These are phyloP conservation scores for Dicyrtomina minuta DNA, from an alignment of 2,888 invertebrate genomes.

Conservation along the genomic window DNA sequence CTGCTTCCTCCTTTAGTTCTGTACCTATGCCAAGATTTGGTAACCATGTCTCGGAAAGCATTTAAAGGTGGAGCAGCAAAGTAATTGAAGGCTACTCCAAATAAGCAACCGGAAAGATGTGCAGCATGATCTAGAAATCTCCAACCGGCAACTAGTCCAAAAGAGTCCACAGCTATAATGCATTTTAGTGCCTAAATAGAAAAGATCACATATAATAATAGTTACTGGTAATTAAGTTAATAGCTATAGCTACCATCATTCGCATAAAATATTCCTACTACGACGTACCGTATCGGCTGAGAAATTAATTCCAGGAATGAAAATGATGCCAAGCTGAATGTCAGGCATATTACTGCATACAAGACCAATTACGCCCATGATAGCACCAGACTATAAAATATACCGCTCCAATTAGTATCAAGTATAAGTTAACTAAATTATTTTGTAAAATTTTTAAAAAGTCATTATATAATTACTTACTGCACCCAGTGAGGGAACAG, in stretches of 20 bases:
- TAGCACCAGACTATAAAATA: conserved; percentile 83
- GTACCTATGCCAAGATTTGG: conserved; percentile 47
- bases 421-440: no score
- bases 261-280: conserved; percentile 18
- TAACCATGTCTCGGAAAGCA: conserved; percentile 45
- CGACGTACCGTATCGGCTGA: conserved; percentile 77
- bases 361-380: conserved; percentile 84
- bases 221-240: no score
- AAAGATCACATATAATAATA: background rate
- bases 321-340: conserved; percentile 80
- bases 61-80: conserved; percentile 44
- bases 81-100: conserved; percentile 68
- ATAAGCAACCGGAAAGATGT: conserved; percentile 91
- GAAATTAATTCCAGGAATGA: conserved; percentile 86
- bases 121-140: conserved; percentile 95
- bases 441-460: background rate
- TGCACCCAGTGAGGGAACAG: conserved; percentile 85
- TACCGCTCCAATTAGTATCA: no score
- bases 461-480: conserved; percentile 62
- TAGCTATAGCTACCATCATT: no score
- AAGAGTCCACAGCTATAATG: conserved; percentile 78
- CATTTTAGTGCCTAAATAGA: conserved; percentile 76
- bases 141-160: conserved; percentile 84
- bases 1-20: conserved; percentile 35
- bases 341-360: conserved; percentile 87